These are phyloP conservation scores for Sturnira hondurensis DNA, from an alignment of 2,113 vertebrate genomes.

Conservation along the genomic window DNA sequence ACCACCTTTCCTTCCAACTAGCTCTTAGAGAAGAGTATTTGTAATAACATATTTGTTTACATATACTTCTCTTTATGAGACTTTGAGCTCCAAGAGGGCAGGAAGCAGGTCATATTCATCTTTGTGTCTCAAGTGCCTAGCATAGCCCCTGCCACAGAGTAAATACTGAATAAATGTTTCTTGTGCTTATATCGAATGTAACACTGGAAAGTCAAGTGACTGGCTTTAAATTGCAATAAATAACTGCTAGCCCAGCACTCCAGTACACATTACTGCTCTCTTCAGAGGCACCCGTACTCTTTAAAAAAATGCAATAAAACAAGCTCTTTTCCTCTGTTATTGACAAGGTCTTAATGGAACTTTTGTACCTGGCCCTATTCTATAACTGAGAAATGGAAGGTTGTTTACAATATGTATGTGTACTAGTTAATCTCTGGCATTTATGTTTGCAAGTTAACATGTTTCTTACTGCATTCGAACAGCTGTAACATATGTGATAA, in stretches of 20 bases:
- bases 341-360: constrained; percentile 27
- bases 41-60: background rate
- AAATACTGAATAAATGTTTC: background rate
- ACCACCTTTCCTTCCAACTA: background rate
- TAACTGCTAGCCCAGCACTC: background rate
- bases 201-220: background rate
- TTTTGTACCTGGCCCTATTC: constrained; percentile 23
- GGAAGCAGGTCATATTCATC: background rate
- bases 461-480: constrained; percentile 58
- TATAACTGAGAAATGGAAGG: constrained; percentile 50
- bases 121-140: background rate
- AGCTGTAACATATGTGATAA: constrained; percentile 60
- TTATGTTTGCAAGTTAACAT: constrained; percentile 63
- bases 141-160: background rate
- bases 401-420: constrained; percentile 39
- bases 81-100: constrained; percentile 10
- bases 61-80: background rate
- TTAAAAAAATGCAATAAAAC: background rate
- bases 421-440: constrained; percentile 63
- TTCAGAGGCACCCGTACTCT: background rate
- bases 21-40: background rate
- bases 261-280: background rate
- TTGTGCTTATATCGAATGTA: constrained; percentile 5
- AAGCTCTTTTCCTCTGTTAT: background rate
- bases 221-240: background rate